Evolutionary conservation across 2,888 invertebrate species (phyloP).

Genomic region (Acleris laterana): DNA sequence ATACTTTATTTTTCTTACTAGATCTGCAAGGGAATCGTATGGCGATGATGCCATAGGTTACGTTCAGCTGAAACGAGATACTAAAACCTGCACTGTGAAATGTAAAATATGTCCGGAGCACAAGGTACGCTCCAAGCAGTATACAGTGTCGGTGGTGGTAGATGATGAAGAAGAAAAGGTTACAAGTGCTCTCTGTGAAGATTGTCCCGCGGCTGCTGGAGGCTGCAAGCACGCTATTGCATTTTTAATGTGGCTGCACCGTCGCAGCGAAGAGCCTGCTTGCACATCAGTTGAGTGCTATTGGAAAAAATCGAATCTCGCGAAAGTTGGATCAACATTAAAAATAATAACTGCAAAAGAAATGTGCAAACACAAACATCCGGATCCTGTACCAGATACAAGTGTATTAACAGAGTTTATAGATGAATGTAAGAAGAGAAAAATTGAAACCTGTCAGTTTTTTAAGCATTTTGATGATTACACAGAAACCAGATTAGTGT

Average conservation of each 20-base stretch:
- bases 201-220: slow-evolving; percentile 3
- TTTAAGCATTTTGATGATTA: background rate
- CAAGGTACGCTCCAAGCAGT: background rate
- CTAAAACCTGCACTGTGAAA: background rate
- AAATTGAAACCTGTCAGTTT: background rate
- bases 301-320: background rate
- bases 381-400: background rate
- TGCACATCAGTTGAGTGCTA: slow-evolving; percentile 26
- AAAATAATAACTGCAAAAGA: slow-evolving; percentile 6
- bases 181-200: background rate
- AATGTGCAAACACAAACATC: background rate
- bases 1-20: background rate
- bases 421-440: slow-evolving; percentile 9
- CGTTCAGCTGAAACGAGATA: background rate
- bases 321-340: slow-evolving; percentile 1
- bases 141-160: background rate
- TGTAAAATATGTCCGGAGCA: background rate
- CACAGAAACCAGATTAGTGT: background rate
- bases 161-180: slow-evolving; percentile 3
- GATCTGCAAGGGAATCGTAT: slow-evolving; percentile 7
- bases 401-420: background rate
- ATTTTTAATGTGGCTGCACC: slow-evolving; percentile 26
- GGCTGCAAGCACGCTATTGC: slow-evolving; percentile 3
- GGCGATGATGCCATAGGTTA: slow-evolving; percentile 3
- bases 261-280: slow-evolving; percentile 25